phyloP scores from a whole-genome alignment of 2,888 invertebrate species.

The Drosophila birchii region DNA sequence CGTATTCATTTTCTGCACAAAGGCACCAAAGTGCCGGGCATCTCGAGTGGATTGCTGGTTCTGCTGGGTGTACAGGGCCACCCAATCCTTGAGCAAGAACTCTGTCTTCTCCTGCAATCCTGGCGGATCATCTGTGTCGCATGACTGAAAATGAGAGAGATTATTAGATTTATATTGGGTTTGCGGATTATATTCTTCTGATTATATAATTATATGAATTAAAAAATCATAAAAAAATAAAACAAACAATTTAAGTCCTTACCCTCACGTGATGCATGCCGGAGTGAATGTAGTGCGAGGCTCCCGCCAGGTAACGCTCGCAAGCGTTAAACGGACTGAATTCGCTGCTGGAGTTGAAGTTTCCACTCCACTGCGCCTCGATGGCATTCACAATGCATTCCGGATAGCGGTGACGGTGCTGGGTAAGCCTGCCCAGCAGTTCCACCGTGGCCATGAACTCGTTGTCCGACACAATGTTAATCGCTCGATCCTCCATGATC shows the following conservation, averaged over 20 bases:
- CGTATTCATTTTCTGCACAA: constrained; percentile 98
- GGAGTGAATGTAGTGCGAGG: constrained; percentile 95
- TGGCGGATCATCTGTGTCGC: constrained; percentile 96
- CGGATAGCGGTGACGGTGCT: constrained; percentile 91
- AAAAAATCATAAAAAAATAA: neutral
- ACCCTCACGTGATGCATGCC: constrained; percentile 94
- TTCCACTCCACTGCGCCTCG: constrained; percentile 90
- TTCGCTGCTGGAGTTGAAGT: constrained; percentile 79
- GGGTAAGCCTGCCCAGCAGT: constrained; percentile 90
- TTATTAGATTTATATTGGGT: neutral
- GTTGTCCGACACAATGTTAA: constrained; percentile 90
- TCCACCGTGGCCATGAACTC: constrained; percentile 96
- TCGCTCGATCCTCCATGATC: constrained; percentile 92
- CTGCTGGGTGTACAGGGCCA: constrained; percentile 91
- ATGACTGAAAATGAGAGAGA: constrained; percentile 85
- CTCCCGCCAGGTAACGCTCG: constrained; percentile 91
- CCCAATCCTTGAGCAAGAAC: constrained; percentile 97
- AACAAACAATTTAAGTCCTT: constrained; percentile 57
- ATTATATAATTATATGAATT: too few relatives aligned
- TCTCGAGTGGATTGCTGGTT: constrained; percentile 88
- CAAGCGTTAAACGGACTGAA: constrained; percentile 84
- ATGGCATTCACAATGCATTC: constrained; percentile 93
- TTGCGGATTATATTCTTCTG: too few relatives aligned
- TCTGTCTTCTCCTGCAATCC: constrained; percentile 98
- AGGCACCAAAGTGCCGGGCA: constrained; percentile 95